Evolutionary conservation across 2,888 invertebrate species (phyloP).

Genomic region (Taphrorychus bicolor): DNA sequence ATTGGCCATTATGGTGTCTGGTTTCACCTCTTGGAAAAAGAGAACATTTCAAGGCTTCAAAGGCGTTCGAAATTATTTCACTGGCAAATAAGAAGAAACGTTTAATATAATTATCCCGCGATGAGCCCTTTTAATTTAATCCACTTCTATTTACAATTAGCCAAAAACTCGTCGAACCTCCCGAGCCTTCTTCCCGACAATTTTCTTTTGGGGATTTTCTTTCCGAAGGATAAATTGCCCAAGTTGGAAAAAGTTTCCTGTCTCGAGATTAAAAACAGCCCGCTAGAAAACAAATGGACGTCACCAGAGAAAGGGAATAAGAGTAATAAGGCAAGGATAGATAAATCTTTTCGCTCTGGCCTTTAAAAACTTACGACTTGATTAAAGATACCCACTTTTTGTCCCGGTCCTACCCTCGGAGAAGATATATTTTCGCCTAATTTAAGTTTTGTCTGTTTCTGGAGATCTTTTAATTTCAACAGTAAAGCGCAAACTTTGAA

Average conservation of each 20-base stretch:
- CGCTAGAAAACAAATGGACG: slow-evolving; percentile 60
- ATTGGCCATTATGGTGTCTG: slow-evolving; percentile 36
- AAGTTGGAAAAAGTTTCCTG: slow-evolving; percentile 58
- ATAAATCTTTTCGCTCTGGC: slow-evolving; percentile 56
- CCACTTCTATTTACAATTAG: slow-evolving; percentile 26
- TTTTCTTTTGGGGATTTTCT: slow-evolving; percentile 32
- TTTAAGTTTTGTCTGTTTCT: slow-evolving; percentile 37
- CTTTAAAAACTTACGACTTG: slow-evolving; percentile 47
- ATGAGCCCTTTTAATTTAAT: slow-evolving; percentile 26
- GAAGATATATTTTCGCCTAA: slow-evolving; percentile 35
- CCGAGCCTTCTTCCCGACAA: slow-evolving; percentile 14
- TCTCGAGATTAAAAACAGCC: slow-evolving; percentile 61
- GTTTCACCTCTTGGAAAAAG: slow-evolving; percentile 5
- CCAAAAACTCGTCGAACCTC: slow-evolving; percentile 19
- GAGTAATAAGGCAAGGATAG: slow-evolving; percentile 59
- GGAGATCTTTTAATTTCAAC: slow-evolving; percentile 4
- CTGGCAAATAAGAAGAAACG: background rate
- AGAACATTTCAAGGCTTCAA: background rate
- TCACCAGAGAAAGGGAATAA: slow-evolving; percentile 57
- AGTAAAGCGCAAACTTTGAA: background rate
- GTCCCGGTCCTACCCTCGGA: slow-evolving; percentile 33
- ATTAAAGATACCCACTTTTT: slow-evolving; percentile 52
- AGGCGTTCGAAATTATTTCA: background rate
- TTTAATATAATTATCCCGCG: slow-evolving; percentile 8
- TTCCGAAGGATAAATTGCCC: slow-evolving; percentile 54